Evolutionary conservation across 2,888 invertebrate species (phyloP).

Genomic region (Adineta ricciae): DNA sequence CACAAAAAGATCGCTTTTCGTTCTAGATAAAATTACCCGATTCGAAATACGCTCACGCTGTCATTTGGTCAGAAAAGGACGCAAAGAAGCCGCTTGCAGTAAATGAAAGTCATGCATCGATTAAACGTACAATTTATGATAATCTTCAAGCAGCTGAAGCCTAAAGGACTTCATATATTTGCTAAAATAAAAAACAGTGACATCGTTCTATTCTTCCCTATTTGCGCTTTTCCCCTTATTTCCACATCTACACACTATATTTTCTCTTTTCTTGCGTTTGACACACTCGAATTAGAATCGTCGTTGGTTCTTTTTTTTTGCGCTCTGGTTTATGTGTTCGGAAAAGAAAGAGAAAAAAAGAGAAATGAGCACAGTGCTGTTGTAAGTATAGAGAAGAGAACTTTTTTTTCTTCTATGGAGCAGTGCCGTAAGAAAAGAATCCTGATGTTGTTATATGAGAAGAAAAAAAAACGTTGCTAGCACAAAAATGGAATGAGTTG

Average conservation of each 20-base stretch:
- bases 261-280: constrained; percentile 12
- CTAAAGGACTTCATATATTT: not conserved
- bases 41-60: not conserved
- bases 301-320: not conserved
- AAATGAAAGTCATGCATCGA: not conserved
- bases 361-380: not conserved
- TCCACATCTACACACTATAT: not conserved
- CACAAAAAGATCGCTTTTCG: no score
- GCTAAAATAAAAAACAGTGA: constrained; percentile 1
- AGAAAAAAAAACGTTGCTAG: not conserved
- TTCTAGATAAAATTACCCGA: not conserved
- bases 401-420: not conserved
- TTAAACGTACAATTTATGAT: not conserved
- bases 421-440: constrained; percentile 1
- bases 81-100: not conserved
- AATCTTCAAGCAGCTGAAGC: not conserved
- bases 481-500: not conserved
- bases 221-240: not conserved
- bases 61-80: not conserved
- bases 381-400: not conserved
- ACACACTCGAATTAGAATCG: constrained; percentile 13
- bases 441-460: not conserved
- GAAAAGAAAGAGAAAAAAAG: not conserved
- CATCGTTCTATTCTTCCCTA: not conserved
- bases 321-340: not conserved